These are phyloP conservation scores for Electrona antarctica DNA, from an alignment of 2,113 vertebrate species.

Conservation along the genomic window DNA sequence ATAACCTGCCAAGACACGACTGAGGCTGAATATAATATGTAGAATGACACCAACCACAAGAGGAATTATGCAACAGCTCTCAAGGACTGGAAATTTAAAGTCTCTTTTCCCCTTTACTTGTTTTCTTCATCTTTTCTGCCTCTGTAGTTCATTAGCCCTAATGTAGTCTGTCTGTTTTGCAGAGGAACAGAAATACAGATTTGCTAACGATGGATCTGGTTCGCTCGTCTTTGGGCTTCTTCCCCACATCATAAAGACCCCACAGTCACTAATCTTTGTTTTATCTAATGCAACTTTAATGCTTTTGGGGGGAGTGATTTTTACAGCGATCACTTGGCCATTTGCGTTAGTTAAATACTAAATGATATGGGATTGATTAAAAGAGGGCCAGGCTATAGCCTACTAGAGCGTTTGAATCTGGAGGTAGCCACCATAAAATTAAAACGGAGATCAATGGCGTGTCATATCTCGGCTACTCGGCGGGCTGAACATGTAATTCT, in stretches of 20 bases:
- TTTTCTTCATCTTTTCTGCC: constrained; percentile 26
- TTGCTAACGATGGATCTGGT: constrained; percentile 27
- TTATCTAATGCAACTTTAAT: constrained; percentile 41
- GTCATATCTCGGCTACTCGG: constrained; percentile 73
- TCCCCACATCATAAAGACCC: constrained; percentile 22
- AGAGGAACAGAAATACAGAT: constrained; percentile 37
- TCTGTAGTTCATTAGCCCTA: constrained; percentile 45
- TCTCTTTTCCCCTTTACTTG: constrained; percentile 27
- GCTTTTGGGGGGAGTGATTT: constrained; percentile 30
- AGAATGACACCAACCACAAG: constrained; percentile 57
- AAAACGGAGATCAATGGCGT: constrained; percentile 78
- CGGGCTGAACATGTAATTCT: constrained; percentile 69
- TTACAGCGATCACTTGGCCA: constrained; percentile 34
- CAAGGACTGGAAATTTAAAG: constrained; percentile 48
- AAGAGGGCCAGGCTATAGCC: constrained; percentile 51
- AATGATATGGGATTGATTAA: constrained; percentile 73
- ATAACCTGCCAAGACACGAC: constrained; percentile 64
- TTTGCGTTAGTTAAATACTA: constrained; percentile 69
- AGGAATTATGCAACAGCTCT: constrained; percentile 61
- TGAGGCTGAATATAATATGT: constrained; percentile 61
- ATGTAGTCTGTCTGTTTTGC: constrained; percentile 36
- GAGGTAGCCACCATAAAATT: constrained; percentile 82
- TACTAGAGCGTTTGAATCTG: constrained; percentile 68
- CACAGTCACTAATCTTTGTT: constrained; percentile 18
- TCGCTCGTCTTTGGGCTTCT: not conserved